Evolutionary conservation across 2,888 invertebrate species (phyloP), one percentile per base, ranked within the genome.

Genomic region (Torymus auratus): DNA sequence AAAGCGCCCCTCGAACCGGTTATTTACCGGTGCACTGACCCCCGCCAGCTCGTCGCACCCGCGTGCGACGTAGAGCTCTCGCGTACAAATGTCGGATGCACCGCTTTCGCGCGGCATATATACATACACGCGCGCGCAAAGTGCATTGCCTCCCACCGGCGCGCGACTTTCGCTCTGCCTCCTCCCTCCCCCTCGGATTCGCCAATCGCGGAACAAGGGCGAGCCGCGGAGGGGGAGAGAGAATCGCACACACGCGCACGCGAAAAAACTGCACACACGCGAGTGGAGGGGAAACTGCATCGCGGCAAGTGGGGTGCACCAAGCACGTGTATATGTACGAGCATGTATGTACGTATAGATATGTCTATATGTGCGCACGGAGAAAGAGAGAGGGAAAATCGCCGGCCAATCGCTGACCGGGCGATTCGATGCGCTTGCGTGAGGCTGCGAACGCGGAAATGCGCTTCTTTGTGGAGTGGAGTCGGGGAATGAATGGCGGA

Each of bases 61-160:
- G 7, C 41, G 41, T 28, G 17, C n/a, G 17, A 12, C 60, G 11
- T 13, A 14, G 7, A 41, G 41, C 5, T 41, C 41, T 5, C 41
- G 86, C 87, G 87, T 85, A 86, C 82, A 84, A 87, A 88, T 88
- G 87, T 87, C 87, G 86, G 84, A 84, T 84, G 84, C 84, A 83
- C 68, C 74, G 81, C 70, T 41, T 41, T 41, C 70, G 72, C 67
- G 70, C 84, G 83, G 83, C 82, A 80, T 75, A 72, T 72, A 78
- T 83, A 77, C 69, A 83, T 77, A 73, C 50, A 79, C 83, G 82
- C 83, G 82, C 71, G 82, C 72, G 83, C 78, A 85, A 88, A 88
- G 85, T 88, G 89, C 88, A 89, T 89, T 88, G 85, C 88, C 86
- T 87, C 88, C 88, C 87, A 87, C 85, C 77, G 62, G 4, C 17